phyloP scores from a whole-genome alignment of 1,140 invertebrate genomes.

The Plectus sambesii region DNA sequence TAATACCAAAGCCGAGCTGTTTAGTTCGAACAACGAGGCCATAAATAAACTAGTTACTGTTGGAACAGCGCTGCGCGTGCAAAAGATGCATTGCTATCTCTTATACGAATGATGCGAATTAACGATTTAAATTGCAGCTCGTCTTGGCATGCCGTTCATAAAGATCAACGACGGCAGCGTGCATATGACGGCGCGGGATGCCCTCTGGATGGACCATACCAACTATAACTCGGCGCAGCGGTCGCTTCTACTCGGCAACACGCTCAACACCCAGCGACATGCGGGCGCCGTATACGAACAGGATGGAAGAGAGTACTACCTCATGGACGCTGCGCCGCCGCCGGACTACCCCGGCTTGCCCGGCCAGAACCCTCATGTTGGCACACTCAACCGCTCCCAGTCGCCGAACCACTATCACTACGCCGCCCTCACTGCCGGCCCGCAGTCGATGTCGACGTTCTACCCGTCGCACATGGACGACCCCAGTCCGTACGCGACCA shows the following conservation, averaged over 20 bases:
- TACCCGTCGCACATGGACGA: slow-evolving; percentile 35
- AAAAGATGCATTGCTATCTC: no score
- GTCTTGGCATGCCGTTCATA: no score
- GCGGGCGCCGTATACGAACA: slow-evolving; percentile 22
- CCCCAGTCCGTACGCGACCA: slow-evolving; percentile 39
- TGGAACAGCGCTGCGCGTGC: no score
- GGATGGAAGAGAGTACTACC: slow-evolving; percentile 24
- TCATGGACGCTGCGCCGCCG: slow-evolving; percentile 14
- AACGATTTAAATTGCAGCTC: no score
- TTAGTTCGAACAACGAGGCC: no score
- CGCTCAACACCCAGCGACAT: slow-evolving; percentile 5
- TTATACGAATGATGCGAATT: no score
- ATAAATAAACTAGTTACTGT: no score
- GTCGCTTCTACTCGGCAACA: slow-evolving; percentile 18
- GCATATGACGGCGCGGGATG: slow-evolving; percentile 21
- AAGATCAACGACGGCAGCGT: slow-evolving; percentile 42
- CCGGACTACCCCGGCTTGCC: slow-evolving; percentile 17
- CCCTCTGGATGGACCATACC: slow-evolving; percentile 28
- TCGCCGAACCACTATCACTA: slow-evolving; percentile 37
- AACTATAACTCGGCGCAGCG: slow-evolving; percentile 17
- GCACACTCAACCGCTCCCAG: slow-evolving; percentile 22
- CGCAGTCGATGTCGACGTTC: slow-evolving; percentile 25
- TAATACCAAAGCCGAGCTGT: no score
- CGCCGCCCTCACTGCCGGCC: slow-evolving; percentile 31
- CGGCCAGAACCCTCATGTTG: slow-evolving; percentile 19